Conservation (phyloP, 2,113 vertebrate genomes). For the Lophura nycthemera region DNA sequence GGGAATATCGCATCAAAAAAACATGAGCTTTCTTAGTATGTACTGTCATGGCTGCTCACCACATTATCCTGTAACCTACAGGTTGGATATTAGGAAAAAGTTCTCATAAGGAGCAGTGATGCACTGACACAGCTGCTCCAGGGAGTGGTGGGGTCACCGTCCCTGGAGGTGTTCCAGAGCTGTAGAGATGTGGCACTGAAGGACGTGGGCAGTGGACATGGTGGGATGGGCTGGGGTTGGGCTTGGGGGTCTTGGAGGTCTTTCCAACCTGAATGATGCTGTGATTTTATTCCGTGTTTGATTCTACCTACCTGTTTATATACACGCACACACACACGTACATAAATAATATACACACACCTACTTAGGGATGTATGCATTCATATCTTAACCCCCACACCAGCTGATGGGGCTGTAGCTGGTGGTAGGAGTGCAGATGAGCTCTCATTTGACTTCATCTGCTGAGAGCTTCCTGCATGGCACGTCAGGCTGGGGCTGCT, state of each 20-base stretch:
- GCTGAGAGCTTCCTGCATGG: not conserved
- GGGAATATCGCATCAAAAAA: not conserved
- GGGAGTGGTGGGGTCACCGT: too few species aligned
- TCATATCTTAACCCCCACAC: not conserved
- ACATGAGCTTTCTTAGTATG: not conserved
- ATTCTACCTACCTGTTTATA: not conserved
- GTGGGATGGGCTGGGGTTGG: too few species aligned
- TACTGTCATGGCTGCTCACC: fast-evolving
- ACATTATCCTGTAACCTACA: fast-evolving
- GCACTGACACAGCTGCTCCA: too few species aligned
- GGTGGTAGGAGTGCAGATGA: not conserved
- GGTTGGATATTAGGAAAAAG: too few species aligned
- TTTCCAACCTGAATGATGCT: too few species aligned
- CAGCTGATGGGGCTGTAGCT: not conserved
- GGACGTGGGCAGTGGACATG: too few species aligned
- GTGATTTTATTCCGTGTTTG: too few species aligned
- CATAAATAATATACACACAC: not conserved
- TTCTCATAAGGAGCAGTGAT: too few species aligned
- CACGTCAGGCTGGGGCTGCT: not conserved
- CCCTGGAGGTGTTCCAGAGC: too few species aligned
- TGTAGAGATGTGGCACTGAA: too few species aligned
- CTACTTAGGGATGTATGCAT: not conserved
- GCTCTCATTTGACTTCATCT: not conserved
- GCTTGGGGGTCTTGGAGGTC: too few species aligned
- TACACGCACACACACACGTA: fast-evolving